phyloP scores from a whole-genome alignment of 2,113 vertebrate genomes.

The Orycteropus afer region DNA sequence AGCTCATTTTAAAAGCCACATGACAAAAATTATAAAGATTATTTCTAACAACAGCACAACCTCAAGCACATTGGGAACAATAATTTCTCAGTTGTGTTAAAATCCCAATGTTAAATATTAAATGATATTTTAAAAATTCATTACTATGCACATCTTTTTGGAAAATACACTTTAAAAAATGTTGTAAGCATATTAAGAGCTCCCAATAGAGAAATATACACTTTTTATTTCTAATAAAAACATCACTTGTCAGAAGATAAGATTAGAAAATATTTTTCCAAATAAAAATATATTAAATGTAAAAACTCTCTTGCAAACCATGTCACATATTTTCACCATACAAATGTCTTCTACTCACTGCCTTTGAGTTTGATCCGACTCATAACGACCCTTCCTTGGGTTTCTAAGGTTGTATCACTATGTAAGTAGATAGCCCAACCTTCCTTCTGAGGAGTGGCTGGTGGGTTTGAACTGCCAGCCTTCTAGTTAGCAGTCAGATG shows the following conservation, averaged over 20 bases:
- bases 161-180: constrained; percentile 8
- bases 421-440: too few relatives aligned
- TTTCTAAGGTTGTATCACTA: too few relatives aligned
- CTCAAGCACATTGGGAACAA: neutral
- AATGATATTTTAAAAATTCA: constrained; percentile 11
- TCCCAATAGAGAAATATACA: neutral
- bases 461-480: too few relatives aligned
- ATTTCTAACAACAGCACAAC: neutral
- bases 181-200: neutral
- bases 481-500: too few relatives aligned
- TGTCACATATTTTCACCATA: neutral
- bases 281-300: neutral
- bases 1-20: neutral
- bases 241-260: constrained; percentile 12
- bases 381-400: too few relatives aligned
- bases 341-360: too few relatives aligned
- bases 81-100: constrained; percentile 5
- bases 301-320: neutral
- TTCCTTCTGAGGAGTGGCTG: too few relatives aligned
- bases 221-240: constrained; percentile 9
- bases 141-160: neutral
- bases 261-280: constrained; percentile 21
- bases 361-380: too few relatives aligned
- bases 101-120: constrained; percentile 9
- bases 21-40: neutral